Evolutionary conservation across 2,888 invertebrate genomes (phyloP), one percentile per base, ranked within the genome.

Genomic region (Crocallis elinguaria): DNA sequence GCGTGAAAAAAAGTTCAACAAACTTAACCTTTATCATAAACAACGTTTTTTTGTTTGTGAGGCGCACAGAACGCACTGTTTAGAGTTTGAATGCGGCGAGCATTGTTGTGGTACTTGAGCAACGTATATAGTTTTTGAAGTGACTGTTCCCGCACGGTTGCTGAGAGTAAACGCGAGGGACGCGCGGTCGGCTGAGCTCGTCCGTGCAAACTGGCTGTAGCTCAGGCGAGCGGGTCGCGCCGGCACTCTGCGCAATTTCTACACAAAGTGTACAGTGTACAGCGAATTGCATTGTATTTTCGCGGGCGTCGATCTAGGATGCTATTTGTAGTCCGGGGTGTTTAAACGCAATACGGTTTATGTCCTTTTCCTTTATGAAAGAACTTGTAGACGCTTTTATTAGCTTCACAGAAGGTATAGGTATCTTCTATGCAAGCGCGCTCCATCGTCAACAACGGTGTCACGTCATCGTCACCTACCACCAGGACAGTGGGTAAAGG

Each of bases 1-100:
- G 77, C 73, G 78, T 75, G 80, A 75, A 79, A 85, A 44, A 84
- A 87, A 89, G 88, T 88, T 89, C 88, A 88, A 86, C 83, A 88
- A 89, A 88, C 88, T 82, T 83, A 78, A 80, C 78, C 78, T 76
- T 70, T 72, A 67, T 54, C 62, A 62, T 70, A 70, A 72, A 75
- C 70, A 69, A 62, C 64, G 57, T 57, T 69, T 23, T 23, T 57
- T n/a, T n/a, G n/a, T n/a, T n/a, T n/a, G 46, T 57, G 43, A 49
- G 59, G 8, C 19, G 30, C 21, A 42, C 30, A 9, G 21, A 64
- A 62, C 58, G 56, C 70, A 73, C 66, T 56, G 25, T 48, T 48
- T 32, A 8, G 13, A 27, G 38, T 38, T 38, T 5, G 38, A 21
- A 23, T 37, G 25, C 16, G 13, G 23, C 23, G 23, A 14, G 17